These are phyloP conservation scores for Physocephala rufipes DNA, from an alignment of 2,888 invertebrate species.

Conservation along the genomic window DNA sequence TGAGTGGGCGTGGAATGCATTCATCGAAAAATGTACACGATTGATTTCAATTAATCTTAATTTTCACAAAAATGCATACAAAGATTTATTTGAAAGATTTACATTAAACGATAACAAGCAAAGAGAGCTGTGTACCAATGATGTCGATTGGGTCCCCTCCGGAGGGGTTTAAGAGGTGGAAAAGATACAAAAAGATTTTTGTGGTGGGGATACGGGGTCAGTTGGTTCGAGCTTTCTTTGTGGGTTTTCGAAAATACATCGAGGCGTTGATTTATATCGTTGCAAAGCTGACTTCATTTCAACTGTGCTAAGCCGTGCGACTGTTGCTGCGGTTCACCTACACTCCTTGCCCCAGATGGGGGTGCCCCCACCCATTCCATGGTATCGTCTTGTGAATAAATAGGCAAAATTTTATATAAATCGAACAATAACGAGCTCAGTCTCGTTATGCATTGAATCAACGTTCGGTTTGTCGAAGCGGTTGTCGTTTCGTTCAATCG, in stretches of 20 bases:
- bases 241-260: no score
- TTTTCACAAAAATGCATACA: constrained; percentile 18
- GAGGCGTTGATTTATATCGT: no score
- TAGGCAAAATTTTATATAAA: no score
- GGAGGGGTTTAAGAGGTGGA: no score
- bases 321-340: neutral
- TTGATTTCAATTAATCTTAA: constrained; percentile 27
- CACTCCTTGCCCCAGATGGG: no score
- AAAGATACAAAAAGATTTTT: neutral
- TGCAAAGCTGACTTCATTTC: neutral
- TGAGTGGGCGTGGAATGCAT: constrained; percentile 26
- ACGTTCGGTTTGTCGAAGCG: no score
- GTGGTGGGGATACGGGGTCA: neutral
- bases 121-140: no score
- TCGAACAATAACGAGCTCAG: no score
- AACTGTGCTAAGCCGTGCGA: neutral
- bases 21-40: neutral
- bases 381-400: neutral
- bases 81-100: constrained; percentile 6
- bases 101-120: constrained; percentile 13
- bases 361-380: no score
- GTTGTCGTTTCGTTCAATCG: neutral
- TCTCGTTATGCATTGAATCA: no score
- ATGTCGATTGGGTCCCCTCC: no score
- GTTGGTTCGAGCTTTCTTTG: no score